Percentiles rank a stretch among this genome's conserved stretches.
phyloP scores from a whole-genome alignment of 2,888 invertebrate species.

The Tipula unca region DNA sequence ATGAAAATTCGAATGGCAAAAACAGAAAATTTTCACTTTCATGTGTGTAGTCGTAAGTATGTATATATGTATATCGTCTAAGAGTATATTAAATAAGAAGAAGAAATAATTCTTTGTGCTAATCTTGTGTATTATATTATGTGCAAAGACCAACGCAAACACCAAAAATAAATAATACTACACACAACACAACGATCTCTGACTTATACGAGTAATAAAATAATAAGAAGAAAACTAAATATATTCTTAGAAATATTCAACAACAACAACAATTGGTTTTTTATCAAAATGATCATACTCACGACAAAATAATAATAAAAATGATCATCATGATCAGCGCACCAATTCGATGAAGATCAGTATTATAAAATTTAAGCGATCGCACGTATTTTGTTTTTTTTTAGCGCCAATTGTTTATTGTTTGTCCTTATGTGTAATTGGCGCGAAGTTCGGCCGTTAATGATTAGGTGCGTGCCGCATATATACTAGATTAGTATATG shows the following conservation, averaged over 20 bases:
- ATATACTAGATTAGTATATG: too few relatives aligned
- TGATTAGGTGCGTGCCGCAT: too few relatives aligned
- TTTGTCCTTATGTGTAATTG: too few relatives aligned
- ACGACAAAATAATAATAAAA: conserved; percentile 1
- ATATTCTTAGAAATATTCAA: not conserved
- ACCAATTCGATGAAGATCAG: not conserved
- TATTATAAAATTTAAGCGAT: not conserved
- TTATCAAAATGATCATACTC: not conserved
- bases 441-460: too few relatives aligned
- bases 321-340: not conserved
- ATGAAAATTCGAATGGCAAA: not conserved
- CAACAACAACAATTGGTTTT: not conserved
- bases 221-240: not conserved
- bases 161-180: not conserved
- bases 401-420: not conserved
- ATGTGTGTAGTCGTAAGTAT: not conserved
- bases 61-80: not conserved
- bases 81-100: not conserved
- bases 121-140: not conserved
- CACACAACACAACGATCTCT: not conserved
- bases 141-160: conserved; percentile 8
- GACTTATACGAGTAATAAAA: not conserved
- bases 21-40: not conserved
- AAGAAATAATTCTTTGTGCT: not conserved
- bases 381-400: not conserved